These are phyloP conservation scores for Calephelis nemesis DNA, from an alignment of 1,140 invertebrate species.

Conservation along the genomic window DNA sequence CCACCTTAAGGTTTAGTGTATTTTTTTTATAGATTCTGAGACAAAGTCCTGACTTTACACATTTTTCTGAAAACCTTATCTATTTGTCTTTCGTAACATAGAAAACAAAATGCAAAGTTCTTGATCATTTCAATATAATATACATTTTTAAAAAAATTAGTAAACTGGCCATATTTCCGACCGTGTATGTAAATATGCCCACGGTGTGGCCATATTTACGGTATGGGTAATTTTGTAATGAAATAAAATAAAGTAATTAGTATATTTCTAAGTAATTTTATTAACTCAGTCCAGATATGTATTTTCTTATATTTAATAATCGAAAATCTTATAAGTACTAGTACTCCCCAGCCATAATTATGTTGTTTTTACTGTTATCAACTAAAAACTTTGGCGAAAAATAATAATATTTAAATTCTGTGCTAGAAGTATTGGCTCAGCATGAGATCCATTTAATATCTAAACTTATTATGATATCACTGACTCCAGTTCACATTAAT, in stretches of 20 bases:
- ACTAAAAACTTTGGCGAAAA: neutral
- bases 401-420: neutral
- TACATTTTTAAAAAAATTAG: neutral
- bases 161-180: slow-evolving; percentile 1
- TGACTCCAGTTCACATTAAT: neutral
- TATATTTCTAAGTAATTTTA: slow-evolving; percentile 3
- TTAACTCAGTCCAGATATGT: neutral
- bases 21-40: slow-evolving; percentile 2
- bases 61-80: neutral
- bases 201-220: neutral
- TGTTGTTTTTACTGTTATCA: slow-evolving; percentile 1
- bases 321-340: neutral
- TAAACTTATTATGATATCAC: neutral
- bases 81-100: slow-evolving; percentile 1
- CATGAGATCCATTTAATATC: neutral
- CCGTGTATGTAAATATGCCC: slow-evolving; percentile 3
- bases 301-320: neutral
- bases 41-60: neutral
- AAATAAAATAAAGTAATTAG: slow-evolving; percentile 4
- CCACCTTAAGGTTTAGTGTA: slow-evolving; percentile 5
- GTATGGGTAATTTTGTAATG: slow-evolving; percentile 3
- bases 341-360: neutral
- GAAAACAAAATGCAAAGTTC: slow-evolving; percentile 1
- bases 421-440: neutral
- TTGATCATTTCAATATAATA: slow-evolving; percentile 2